Evolutionary conservation across 1,140 invertebrate genomes (phyloP), one percentile per base, ranked within the genome.

Genomic region (Aradophagus sp.): DNA sequence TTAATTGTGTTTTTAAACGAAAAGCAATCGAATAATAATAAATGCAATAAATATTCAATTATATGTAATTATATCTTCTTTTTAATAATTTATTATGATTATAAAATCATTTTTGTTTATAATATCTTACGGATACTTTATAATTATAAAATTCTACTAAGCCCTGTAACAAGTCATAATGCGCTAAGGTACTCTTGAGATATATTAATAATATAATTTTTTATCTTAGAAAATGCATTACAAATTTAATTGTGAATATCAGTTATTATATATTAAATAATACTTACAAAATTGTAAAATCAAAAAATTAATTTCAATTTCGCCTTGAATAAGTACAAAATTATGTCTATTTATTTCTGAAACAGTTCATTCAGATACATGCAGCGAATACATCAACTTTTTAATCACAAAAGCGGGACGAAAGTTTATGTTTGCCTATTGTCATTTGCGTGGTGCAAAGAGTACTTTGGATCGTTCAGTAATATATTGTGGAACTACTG

Each of bases 181-280:
- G 27, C 10, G 27, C 11, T n/a, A n/a, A 29, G 11, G 4, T 29
- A 5, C 11, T 29, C 7, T 29, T 29, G 11, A 10, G 2, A 10
- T 8, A 23, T 23, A 23, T 4, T 23, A 23, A 5, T 23, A 23
- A 23, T 29, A 10, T 5, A 10, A 29, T 10, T 41, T 58, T 58
- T 67, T 61, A 59, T 62, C 19, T 68, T 15, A 41, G 39, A 38
- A 47, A 42, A 52, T 11, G 1, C 16, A 29, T 6, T 10, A 32
- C 14, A 14, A 45, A 44, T 35, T 44, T 44, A 59, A 31, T 62
- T 52, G 45, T 62, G 36, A 62, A 36, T 61, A 59, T 47, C 39
- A 10, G 44, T 34, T 42, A 23, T 23, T 8, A 23, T 5, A 5
- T 29, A 29, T 29, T 2, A 29, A 29, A 10, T n/a, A 29, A 29